phyloP scores from a whole-genome alignment of 2,797 vertebrate genomes.

The Eutrigla gurnardus region DNA sequence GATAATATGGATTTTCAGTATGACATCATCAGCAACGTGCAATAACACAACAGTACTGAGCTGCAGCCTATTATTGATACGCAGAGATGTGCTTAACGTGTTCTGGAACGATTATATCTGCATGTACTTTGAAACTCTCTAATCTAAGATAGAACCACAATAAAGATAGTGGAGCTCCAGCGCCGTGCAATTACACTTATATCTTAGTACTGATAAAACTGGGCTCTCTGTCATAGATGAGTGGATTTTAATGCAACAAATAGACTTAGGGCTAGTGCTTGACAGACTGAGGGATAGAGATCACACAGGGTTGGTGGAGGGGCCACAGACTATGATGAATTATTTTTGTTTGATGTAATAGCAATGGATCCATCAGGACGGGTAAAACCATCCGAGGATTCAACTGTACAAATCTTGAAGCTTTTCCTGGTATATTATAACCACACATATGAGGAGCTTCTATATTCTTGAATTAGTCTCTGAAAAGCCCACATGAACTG shows the following conservation, averaged over 20 bases:
- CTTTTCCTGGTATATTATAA: background rate
- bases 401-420: constrained; percentile 1
- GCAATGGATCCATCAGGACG: constrained; percentile 5
- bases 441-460: background rate
- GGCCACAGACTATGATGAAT: background rate
- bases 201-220: constrained; percentile 41
- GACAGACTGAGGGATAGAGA: constrained; percentile 5
- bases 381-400: background rate
- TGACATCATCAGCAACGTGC: constrained; percentile 15
- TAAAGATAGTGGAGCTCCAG: constrained; percentile 74
- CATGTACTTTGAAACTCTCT: constrained; percentile 75
- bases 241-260: constrained; percentile 43
- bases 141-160: constrained; percentile 67
- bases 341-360: constrained; percentile 30
- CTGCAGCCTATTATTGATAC: constrained; percentile 37
- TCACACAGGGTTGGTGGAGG: constrained; percentile 4
- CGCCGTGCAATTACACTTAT: constrained; percentile 49
- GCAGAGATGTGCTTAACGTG: constrained; percentile 50
- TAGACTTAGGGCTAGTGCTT: background rate
- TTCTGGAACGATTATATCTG: constrained; percentile 46
- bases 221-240: constrained; percentile 25
- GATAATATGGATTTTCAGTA: background rate
- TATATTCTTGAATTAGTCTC: constrained; percentile 2
- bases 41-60: constrained; percentile 28
- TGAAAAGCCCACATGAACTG: constrained; percentile 20